Evolutionary conservation across 2,888 invertebrate genomes (phyloP), one percentile per base, ranked within the genome.

Genomic region (Nomada fucata): DNA sequence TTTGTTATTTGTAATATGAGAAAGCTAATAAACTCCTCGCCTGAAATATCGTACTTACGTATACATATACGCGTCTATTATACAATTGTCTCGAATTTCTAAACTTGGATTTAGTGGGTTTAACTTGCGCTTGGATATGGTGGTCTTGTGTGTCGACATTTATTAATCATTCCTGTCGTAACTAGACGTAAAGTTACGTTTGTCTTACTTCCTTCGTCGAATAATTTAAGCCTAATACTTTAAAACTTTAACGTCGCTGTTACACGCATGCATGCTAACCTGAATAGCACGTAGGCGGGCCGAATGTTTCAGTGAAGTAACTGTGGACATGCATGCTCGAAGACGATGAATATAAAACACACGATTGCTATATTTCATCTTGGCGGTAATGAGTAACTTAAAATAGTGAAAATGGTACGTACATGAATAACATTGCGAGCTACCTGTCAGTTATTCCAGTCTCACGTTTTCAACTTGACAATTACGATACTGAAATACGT

Each of bases 151-250:
- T 13, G 26, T 26, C 2, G 44, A 42, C 60, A n/a, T 53, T 69
- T 75, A 69, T 60, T 75, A 69, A 75, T 60, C 52, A 29, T 69
- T 61, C 11, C 50, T 18, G n/a, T 52, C 52, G 29, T 60, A 36
- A 15, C 50, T 18, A 29, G 36, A n/a, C 36, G 23, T 26, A 11
- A 52, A 15, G 50, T 26, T 44, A 20, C 3, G 18, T n/a, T 59
- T 44, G 47, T 20, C 44, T 60, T 59, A 23, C 36, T 61, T 53
- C 23, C 50, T 69, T 29, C 26, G 52, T 7, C 18, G 26, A 60
- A 52, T 60, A 61, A 74, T 59, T 36, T 36, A 44, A 44, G 9
- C 13, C 47, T 50, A 2, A 7, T 47, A 71, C 52, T 61, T 68
- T 36, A 63, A 68, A 23, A 44, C 23, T 57, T 57, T 44, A 68